These are phyloP conservation scores for Lomographa bimaculata DNA, from an alignment of 2,888 invertebrate genomes.

Conservation along the genomic window DNA sequence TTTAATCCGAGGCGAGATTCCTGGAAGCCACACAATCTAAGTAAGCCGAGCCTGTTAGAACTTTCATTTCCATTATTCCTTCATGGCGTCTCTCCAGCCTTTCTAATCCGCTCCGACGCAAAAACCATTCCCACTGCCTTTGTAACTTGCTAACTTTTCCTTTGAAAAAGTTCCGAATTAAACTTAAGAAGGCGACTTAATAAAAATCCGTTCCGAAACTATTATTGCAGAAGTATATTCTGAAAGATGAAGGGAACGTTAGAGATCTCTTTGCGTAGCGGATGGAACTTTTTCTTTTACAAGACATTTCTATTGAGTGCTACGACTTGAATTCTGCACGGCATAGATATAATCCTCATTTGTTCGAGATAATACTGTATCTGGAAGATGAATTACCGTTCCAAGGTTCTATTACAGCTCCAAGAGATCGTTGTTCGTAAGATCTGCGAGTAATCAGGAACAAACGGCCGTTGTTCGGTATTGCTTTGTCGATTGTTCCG, in stretches of 20 bases:
- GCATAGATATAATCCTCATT: too few species aligned
- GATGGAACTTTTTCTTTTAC: neutral
- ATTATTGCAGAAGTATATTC: constrained; percentile 15
- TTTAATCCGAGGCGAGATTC: constrained; percentile 65
- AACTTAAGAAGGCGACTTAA: constrained; percentile 45
- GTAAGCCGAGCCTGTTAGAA: constrained; percentile 66
- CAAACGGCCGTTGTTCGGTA: constrained; percentile 26
- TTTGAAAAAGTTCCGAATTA: constrained; percentile 55
- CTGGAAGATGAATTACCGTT: constrained; percentile 15
- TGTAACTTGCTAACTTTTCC: constrained; percentile 51
- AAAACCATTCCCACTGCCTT: constrained; percentile 54
- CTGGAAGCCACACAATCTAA: constrained; percentile 67
- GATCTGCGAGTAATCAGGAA: constrained; percentile 26
- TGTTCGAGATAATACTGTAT: neutral
- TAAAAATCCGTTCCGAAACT: constrained; percentile 43
- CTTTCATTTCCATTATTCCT: constrained; percentile 67
- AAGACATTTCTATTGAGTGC: neutral
- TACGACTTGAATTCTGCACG: neutral
- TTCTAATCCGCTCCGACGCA: constrained; percentile 59
- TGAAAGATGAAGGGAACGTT: neutral
- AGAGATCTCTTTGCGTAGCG: neutral
- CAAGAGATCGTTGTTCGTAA: constrained; percentile 1
- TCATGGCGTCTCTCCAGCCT: constrained; percentile 47
- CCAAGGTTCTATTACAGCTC: constrained; percentile 11
- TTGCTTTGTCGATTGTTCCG: constrained; percentile 32